These are phyloP conservation scores for Cactoblastis cactorum DNA, from an alignment of 2,888 invertebrate species.

Conservation along the genomic window DNA sequence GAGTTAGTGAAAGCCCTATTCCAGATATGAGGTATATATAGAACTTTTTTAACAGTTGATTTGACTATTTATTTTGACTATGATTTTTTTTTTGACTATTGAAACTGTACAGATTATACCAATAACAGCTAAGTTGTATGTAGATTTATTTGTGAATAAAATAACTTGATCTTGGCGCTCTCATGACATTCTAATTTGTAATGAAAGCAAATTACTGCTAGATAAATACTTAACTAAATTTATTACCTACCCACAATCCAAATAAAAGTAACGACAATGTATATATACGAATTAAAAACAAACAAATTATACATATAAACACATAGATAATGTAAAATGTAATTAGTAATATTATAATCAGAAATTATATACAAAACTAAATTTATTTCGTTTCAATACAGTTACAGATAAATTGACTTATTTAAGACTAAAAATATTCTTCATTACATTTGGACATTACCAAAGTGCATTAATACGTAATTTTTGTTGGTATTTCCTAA, in stretches of 20 bases:
- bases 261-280: slow-evolving; percentile 67
- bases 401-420: slow-evolving; percentile 64
- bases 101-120: background rate
- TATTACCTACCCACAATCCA: slow-evolving; percentile 65
- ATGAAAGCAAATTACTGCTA: slow-evolving; percentile 22
- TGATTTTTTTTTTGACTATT: background rate
- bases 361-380: slow-evolving; percentile 56
- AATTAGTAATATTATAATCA: slow-evolving; percentile 51
- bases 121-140: background rate
- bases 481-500: slow-evolving; percentile 43
- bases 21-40: no score
- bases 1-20: no score
- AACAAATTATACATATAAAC: slow-evolving; percentile 64
- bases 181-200: slow-evolving; percentile 1
- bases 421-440: slow-evolving; percentile 58
- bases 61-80: slow-evolving; percentile 1
- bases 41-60: background rate
- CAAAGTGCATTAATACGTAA: slow-evolving; percentile 40
- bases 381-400: slow-evolving; percentile 55
- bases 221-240: slow-evolving; percentile 30
- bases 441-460: slow-evolving; percentile 57
- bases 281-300: slow-evolving; percentile 56
- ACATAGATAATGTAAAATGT: slow-evolving; percentile 45
- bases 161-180: background rate
- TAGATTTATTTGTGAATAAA: background rate